Base-by-base conservation (phyloP, 2,888 invertebrate species). In the Scaptodrosophila latifasciaeformis region DNA sequence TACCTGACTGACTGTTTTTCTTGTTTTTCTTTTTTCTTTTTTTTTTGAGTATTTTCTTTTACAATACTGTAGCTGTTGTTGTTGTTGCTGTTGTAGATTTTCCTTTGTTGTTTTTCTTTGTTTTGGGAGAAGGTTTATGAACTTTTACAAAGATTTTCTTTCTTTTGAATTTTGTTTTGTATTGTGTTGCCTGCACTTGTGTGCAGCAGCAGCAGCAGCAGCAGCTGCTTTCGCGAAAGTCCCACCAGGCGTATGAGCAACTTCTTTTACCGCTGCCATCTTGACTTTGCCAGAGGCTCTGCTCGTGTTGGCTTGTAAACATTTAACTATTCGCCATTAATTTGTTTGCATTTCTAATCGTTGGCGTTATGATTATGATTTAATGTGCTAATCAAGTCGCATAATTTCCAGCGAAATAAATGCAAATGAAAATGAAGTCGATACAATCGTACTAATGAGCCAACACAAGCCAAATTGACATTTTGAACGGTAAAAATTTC, bases 121-220 rank as follows among this genome's bases (percentile, higher is more conserved):
- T 65, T 63, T n/a, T 59, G 65, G 62, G 46, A 74, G 81, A 75
- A 78, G 76, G 71, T 76, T 78, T 76, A 67, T 81, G 81, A 80
- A 82, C 74, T 74, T 76, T 78, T 67, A 74, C 67, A 80, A 62
- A 75, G 78, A 80, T 80, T 79, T 78, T 68, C 46, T 43, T 52
- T 46, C 59, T 50, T 51, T 56, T 53, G 54, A 46, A 50, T 51
- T 53, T 49, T 19, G 17, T 44, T 24, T 37, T 15, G 13, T 13
- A 12, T 13, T n/a, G n/a, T n/a, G 30, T 2, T 30, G 4, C 50
- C 49, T 68, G 55, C 59, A 60, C 69, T 68, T 65, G 49, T 47
- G 37, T 45, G n/a, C n/a, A n/a, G n/a, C n/a, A n/a, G 53, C 54
- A 47, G 13, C 17, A 37, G 35, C 27, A 7, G 43, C 42, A 39